Percentiles rank a stretch among this genome's conserved stretches.
Conservation (phyloP, 2,797 vertebrate species). For the Liparis tanakae region DNA sequence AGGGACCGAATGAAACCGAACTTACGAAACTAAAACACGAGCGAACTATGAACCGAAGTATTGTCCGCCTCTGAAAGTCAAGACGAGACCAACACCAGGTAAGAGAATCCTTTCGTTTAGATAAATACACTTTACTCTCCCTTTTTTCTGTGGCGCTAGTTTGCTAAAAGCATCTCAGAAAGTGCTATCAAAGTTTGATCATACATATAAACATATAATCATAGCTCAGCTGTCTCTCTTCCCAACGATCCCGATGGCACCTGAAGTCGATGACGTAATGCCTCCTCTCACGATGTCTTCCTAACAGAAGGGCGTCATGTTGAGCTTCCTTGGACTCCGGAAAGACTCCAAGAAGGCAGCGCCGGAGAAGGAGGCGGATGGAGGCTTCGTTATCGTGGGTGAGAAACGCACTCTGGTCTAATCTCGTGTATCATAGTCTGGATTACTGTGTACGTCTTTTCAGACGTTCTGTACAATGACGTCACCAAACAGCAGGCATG, state of each 20-base stretch:
- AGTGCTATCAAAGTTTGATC: not conserved
- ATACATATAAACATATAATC: too few species aligned
- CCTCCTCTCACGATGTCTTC: not conserved
- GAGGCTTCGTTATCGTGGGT: slow-evolving; percentile 94
- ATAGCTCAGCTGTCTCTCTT: too few species aligned
- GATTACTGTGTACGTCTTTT: not conserved
- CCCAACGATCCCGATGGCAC: not conserved
- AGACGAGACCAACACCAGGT: slow-evolving; percentile 3
- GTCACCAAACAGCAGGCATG: not conserved
- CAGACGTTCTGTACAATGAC: not conserved
- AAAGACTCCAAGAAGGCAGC: slow-evolving; percentile 88
- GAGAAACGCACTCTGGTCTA: slow-evolving; percentile 59
- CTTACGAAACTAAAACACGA: not conserved
- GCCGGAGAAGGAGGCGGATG: slow-evolving; percentile 89
- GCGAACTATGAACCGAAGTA: not conserved
- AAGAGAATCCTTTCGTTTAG: slow-evolving; percentile 10
- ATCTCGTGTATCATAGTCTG: not conserved
- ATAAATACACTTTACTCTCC: too few species aligned
- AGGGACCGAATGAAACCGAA: not conserved
- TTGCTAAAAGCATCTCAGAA: not conserved
- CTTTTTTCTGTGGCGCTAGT: not conserved
- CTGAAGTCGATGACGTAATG: not conserved
- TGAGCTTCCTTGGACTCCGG: slow-evolving; percentile 87
- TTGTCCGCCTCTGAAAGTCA: slow-evolving; percentile 14
- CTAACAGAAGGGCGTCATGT: slow-evolving; percentile 79